Evolutionary conservation across 2,797 vertebrate species (phyloP).

Genomic region (Tadarida brasiliensis): DNA sequence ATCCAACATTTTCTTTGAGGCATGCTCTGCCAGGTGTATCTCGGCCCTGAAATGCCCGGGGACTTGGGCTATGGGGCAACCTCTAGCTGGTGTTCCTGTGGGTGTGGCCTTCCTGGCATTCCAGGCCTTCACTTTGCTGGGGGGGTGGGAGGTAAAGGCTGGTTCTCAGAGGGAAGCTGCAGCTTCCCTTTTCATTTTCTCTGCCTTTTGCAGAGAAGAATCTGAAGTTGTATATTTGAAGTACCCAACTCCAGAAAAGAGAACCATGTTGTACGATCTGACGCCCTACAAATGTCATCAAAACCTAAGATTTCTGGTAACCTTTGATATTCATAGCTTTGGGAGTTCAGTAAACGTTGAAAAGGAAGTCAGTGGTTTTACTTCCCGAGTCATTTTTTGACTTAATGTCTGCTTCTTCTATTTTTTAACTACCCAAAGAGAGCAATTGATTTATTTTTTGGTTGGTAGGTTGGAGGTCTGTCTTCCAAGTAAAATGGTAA

Average conservation of each 20-base stretch:
- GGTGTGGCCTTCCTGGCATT: not conserved
- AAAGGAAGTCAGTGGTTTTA: not conserved
- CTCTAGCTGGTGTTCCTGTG: not conserved
- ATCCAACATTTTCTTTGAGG: not conserved
- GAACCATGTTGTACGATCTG: conserved; percentile 39
- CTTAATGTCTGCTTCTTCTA: conserved; percentile 34
- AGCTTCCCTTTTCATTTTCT: conserved; percentile 42
- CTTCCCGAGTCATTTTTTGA: not conserved
- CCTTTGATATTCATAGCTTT: not conserved
- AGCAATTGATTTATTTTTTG: conserved; percentile 47
- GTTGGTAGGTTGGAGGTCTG: conserved; percentile 13
- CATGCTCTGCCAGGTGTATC: not conserved
- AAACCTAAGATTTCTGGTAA: not conserved
- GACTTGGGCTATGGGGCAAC: not conserved
- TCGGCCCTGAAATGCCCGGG: not conserved
- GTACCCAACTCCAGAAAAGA: conserved; percentile 53
- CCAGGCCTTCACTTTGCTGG: not conserved
- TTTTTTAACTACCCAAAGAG: conserved; percentile 44
- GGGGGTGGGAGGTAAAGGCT: not conserved
- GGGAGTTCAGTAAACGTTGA: not conserved
- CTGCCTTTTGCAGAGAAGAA: conserved; percentile 8
- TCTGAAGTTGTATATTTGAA: conserved; percentile 9
- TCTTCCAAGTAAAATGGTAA: conserved; percentile 65
- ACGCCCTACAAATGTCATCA: not conserved
- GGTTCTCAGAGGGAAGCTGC: not conserved